Evolutionary conservation across 2,888 invertebrate genomes (phyloP), one percentile per base, ranked within the genome.

Genomic region (Chrysolina oricalcia): DNA sequence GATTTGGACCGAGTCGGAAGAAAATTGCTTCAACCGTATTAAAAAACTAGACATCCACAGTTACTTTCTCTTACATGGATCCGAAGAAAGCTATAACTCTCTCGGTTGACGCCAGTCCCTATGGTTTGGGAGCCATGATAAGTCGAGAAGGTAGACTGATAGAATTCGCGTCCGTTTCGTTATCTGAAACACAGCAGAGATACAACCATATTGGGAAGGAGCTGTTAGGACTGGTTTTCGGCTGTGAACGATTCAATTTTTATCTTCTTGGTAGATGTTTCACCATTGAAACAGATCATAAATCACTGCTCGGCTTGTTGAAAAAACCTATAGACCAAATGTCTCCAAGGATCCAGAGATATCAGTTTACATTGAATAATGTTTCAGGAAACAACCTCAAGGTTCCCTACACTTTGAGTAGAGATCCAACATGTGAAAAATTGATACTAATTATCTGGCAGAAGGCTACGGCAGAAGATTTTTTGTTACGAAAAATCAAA

Each of bases 251-350:
- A 35, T 81, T 82, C 56, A 48, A 77, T 50, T 78, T 78, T 72
- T 82, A 81, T 41, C 43, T 82, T 13, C 75, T 40, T 75, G 73
- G 75, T 41, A 11, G 11, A 40, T 23, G 10, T 2, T 64, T 64
- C 73, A 23, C 50, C 23, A 15, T 77, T 53, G 73, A 81, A 72
- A 81, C 79, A 6, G 78, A 82, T 68, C 81, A 82, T 62, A 53
- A 73, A 35, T 79, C 80, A 43, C 46, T 81, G 23, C 35, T 82
- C 35, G 79, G 80, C 19, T 50, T 81, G 10, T 35, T 81, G 23
- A 80, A 80, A 59, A 81, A 82, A 74, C 80, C 79, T 13, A 35
- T 82, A n/a, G 78, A 81, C 56, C 75, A 80, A 62, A 63, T 80
- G 73, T 79, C 77, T 8, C 78, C 81, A 9, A 67, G 77, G 23